Percentiles rank a stretch among this genome's conserved stretches.
These are phyloP conservation scores for Drosophila melanica DNA, from an alignment of 1,140 invertebrate species.

Conservation along the genomic window DNA sequence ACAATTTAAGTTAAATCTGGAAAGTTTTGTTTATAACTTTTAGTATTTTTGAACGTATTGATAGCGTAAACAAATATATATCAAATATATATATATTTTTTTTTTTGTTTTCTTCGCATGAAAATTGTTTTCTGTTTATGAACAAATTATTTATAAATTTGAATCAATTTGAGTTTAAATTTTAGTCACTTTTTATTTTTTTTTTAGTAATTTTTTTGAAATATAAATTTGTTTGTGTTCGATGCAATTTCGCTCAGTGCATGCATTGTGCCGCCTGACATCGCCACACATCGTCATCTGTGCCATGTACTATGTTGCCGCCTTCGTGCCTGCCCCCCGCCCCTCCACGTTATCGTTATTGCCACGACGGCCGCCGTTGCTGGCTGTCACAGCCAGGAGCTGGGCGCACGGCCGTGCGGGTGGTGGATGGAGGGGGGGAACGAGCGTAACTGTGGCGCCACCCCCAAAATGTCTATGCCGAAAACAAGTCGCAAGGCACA, in stretches of 20 bases:
- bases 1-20: too few relatives aligned
- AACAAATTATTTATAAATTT: too few relatives aligned
- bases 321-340: conserved; percentile 10
- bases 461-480: conserved; percentile 9
- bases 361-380: conserved; percentile 52
- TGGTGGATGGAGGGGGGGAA: background rate
- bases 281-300: conserved; percentile 70
- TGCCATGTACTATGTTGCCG: conserved; percentile 50
- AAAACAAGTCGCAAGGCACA: conserved; percentile 6
- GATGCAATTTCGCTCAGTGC: conserved; percentile 34
- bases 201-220: too few relatives aligned
- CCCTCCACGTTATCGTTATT: conserved; percentile 63
- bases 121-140: too few relatives aligned
- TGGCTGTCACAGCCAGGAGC: conserved; percentile 47
- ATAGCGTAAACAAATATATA: too few relatives aligned
- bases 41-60: too few relatives aligned
- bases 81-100: too few relatives aligned
- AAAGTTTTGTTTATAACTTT: too few relatives aligned
- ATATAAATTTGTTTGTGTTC: too few relatives aligned
- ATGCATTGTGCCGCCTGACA: conserved; percentile 60
- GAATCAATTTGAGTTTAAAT: too few relatives aligned
- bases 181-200: too few relatives aligned
- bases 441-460: background rate
- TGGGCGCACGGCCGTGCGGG: background rate
- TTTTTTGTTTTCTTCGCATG: too few relatives aligned